A percentile compares a stretch with the other conserved stretches of the same genome.
phyloP scores from a whole-genome alignment of 2,797 vertebrate genomes.

The Nothura maculosa region DNA sequence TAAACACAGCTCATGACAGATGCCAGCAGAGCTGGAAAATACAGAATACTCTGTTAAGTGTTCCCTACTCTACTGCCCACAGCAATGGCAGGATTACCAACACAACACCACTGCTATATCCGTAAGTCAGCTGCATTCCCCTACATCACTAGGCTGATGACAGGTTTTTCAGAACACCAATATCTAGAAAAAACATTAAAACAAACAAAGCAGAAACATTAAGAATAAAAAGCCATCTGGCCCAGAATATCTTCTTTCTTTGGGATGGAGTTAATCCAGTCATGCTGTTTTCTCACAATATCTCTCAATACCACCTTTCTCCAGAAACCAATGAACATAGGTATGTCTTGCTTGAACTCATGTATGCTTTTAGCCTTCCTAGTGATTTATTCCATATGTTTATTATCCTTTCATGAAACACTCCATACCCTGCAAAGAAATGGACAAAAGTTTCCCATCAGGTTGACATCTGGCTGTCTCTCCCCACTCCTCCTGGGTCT shows the following conservation, averaged over 20 bases:
- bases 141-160: neutral
- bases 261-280: neutral
- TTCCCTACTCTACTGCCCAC: neutral
- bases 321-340: slow-evolving; percentile 28
- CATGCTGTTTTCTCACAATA: slow-evolving; percentile 29
- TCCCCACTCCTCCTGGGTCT: slow-evolving; percentile 1
- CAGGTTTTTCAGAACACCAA: neutral
- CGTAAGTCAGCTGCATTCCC: neutral
- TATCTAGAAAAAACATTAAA: neutral
- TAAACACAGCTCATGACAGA: neutral
- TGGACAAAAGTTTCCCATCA: slow-evolving; percentile 31
- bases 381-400: slow-evolving; percentile 58
- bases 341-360: slow-evolving; percentile 34
- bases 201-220: neutral
- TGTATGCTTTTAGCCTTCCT: slow-evolving; percentile 32
- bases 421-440: slow-evolving; percentile 1
- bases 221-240: neutral
- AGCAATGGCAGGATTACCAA: neutral
- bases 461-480: slow-evolving; percentile 63
- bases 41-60: fast-evolving
- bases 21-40: neutral
- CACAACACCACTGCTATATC: neutral
- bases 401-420: slow-evolving; percentile 36
- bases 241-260: neutral
- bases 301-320: neutral